Evolutionary conservation across 2,797 vertebrate genomes (phyloP).

Genomic region (Phaenicophaeus curvirostris): DNA sequence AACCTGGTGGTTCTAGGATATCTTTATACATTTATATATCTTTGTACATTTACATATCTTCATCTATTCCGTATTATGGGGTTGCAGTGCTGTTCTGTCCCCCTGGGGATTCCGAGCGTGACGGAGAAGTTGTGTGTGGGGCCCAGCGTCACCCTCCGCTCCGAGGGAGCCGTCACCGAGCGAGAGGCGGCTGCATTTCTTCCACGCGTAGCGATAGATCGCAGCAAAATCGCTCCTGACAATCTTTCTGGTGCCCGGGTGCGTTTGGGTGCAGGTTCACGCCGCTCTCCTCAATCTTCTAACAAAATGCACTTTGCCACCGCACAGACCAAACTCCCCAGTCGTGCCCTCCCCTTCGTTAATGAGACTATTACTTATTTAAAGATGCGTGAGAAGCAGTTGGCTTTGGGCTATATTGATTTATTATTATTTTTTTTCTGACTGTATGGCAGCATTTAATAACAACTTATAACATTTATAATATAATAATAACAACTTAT

Average conservation of each 20-base stretch:
- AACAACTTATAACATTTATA: too few relatives aligned
- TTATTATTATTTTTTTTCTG: background rate
- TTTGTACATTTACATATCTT: too few relatives aligned
- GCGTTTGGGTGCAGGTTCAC: background rate
- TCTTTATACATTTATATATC: too few relatives aligned
- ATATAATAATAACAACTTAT: too few relatives aligned
- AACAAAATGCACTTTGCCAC: fast-evolving
- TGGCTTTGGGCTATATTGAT: background rate
- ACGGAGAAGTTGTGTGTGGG: background rate
- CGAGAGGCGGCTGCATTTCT: fast-evolving
- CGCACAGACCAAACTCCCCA: background rate
- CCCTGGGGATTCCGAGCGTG: background rate
- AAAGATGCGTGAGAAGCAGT: fast-evolving
- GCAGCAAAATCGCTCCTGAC: background rate
- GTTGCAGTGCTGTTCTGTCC: too few relatives aligned
- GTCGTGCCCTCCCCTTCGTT: background rate
- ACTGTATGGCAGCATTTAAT: background rate
- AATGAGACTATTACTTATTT: fast-evolving
- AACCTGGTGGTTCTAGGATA: too few relatives aligned
- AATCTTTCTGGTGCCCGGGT: fast-evolving
- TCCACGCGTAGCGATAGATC: fast-evolving
- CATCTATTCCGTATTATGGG: too few relatives aligned
- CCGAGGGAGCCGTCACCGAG: fast-evolving
- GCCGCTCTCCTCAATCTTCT: fast-evolving
- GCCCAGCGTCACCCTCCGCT: background rate